These are phyloP conservation scores for Euphydryas editha DNA, from an alignment of 2,888 invertebrate genomes.

Conservation along the genomic window DNA sequence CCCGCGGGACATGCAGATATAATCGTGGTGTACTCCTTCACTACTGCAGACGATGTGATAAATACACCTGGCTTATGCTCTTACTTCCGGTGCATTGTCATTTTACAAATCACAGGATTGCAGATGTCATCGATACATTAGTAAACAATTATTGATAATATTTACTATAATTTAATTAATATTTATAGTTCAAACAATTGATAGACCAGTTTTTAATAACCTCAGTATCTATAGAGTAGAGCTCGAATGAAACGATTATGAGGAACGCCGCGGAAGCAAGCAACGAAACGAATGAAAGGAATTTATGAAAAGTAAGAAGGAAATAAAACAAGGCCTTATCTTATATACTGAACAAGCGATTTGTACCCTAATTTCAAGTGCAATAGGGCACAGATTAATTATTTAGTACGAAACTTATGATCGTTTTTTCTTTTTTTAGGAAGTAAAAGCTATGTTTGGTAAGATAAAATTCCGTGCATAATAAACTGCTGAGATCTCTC, in stretches of 20 bases:
- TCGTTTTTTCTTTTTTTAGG: neutral
- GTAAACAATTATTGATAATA: neutral
- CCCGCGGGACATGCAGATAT: too few species aligned
- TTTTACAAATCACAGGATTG: too few species aligned
- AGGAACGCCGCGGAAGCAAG: neutral
- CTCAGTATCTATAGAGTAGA: neutral
- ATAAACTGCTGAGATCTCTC: slow-evolving; percentile 19
- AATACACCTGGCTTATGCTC: too few species aligned
- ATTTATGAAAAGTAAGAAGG: neutral
- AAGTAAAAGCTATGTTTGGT: slow-evolving; percentile 17
- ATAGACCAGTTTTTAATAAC: neutral
- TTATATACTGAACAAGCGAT: neutral
- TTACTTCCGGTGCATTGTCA: too few species aligned
- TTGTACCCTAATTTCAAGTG: neutral
- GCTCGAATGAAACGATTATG: neutral
- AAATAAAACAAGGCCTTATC: neutral
- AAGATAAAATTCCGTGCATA: slow-evolving; percentile 26
- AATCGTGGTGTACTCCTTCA: too few species aligned
- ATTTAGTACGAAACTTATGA: neutral
- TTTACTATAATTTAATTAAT: neutral
- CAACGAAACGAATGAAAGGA: slow-evolving; percentile 2
- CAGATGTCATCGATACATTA: too few species aligned
- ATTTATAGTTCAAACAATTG: neutral
- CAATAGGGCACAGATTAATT: neutral
- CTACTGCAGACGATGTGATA: too few species aligned